phyloP scores from a whole-genome alignment of 2,888 invertebrate genomes.

The Prenolepis imparis region DNA sequence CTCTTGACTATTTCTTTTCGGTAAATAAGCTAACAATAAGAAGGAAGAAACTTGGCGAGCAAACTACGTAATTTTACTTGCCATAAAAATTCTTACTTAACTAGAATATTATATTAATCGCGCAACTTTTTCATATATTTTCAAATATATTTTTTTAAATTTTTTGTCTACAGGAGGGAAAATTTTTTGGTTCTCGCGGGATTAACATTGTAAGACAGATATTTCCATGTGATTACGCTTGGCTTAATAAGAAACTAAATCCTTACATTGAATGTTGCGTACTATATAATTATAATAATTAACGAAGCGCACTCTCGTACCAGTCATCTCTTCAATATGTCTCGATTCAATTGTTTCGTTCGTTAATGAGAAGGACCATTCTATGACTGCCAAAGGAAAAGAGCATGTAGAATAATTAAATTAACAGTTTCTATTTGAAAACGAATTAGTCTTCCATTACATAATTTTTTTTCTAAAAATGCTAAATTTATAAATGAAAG shows the following conservation, averaged over 20 bases:
- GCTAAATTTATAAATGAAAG: neutral
- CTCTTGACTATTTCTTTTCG: neutral
- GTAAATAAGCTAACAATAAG: neutral
- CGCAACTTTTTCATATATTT: neutral
- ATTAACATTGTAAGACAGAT: neutral
- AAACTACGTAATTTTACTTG: neutral
- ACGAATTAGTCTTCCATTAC: conserved; percentile 2
- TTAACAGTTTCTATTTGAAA: neutral
- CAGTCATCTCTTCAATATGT: neutral
- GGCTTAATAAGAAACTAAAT: neutral
- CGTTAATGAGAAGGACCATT: conserved; percentile 19
- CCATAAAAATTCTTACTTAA: neutral
- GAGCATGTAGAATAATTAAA: conserved; percentile 20
- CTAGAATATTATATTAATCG: neutral
- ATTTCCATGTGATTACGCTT: neutral
- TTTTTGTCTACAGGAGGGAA: neutral
- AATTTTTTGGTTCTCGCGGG: neutral
- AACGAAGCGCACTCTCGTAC: neutral
- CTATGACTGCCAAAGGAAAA: neutral
- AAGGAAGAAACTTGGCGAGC: neutral
- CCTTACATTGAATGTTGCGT: neutral
- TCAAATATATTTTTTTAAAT: neutral
- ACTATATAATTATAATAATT: conserved; percentile 29
- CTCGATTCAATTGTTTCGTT: conserved; percentile 4
- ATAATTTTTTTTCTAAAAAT: neutral